A percentile compares a stretch with the other conserved stretches of the same genome.
Evolutionary conservation across 2,113 vertebrate species (phyloP).

Genomic region (Mirza zaza): DNA sequence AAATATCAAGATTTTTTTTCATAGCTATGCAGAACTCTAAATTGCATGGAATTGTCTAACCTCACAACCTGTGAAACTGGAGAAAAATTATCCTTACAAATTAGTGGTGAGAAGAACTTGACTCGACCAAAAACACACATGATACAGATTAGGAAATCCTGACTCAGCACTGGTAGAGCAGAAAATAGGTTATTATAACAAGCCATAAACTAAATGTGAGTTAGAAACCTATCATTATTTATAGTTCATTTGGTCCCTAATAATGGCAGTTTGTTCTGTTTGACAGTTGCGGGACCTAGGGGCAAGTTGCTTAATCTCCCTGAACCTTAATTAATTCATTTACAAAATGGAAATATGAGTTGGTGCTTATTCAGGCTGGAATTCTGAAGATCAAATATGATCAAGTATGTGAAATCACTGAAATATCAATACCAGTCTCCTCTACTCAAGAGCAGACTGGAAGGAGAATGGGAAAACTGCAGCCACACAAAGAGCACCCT

Average conservation of each 20-base stretch:
- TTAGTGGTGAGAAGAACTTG: background rate
- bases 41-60: background rate
- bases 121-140: background rate
- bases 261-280: slow-evolving; percentile 40
- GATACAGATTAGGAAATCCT: background rate
- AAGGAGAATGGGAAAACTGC: background rate
- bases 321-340: slow-evolving; percentile 35
- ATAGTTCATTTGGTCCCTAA: slow-evolving; percentile 44
- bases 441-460: no score
- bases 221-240: slow-evolving; percentile 19
- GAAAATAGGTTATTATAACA: slow-evolving; percentile 49
- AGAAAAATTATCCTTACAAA: background rate
- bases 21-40: background rate
- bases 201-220: background rate
- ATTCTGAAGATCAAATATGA: background rate
- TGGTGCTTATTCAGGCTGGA: background rate
- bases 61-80: background rate
- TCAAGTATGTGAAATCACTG: background rate
- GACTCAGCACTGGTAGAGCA: background rate
- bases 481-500: rapidly evolving
- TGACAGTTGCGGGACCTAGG: background rate
- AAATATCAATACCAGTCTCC: background rate
- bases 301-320: slow-evolving; percentile 34
- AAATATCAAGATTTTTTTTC: background rate
- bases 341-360: slow-evolving; percentile 15